These are phyloP conservation scores for Nestor notabilis DNA, from an alignment of 2,113 vertebrate species.

Conservation along the genomic window DNA sequence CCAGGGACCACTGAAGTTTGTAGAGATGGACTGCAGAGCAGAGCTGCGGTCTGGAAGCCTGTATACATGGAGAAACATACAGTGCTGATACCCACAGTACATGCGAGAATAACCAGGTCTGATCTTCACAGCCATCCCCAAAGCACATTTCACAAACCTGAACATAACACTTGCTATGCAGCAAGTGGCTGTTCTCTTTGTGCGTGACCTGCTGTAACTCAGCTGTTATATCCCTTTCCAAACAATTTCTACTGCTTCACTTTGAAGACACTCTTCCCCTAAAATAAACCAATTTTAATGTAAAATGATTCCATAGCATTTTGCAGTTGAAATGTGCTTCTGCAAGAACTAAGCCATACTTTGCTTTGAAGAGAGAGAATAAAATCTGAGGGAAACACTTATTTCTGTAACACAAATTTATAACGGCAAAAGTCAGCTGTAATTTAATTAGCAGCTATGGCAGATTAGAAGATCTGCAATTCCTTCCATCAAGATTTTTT, in stretches of 20 bases:
- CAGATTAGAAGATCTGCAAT: slow-evolving; percentile 20
- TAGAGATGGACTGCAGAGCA: not conserved
- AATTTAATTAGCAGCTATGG: slow-evolving; percentile 56
- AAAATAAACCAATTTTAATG: not conserved
- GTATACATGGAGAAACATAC: rapidly evolving
- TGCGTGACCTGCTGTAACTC: not conserved
- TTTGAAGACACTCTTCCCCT: not conserved
- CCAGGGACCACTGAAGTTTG: not conserved
- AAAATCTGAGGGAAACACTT: slow-evolving; percentile 16
- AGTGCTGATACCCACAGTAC: not conserved
- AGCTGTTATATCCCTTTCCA: not conserved
- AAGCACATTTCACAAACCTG: not conserved
- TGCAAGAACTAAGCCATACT: not conserved
- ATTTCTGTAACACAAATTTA: not conserved
- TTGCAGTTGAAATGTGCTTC: not conserved
- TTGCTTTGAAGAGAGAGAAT: not conserved
- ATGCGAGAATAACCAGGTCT: not conserved
- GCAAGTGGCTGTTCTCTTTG: not conserved
- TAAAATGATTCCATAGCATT: not conserved
- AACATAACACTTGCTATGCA: not conserved
- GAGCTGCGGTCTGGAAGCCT: not conserved
- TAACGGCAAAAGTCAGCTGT: slow-evolving; percentile 11
- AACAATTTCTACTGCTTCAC: not conserved
- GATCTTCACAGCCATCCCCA: not conserved
- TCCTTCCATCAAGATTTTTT: slow-evolving; percentile 2